Evolutionary conservation across 2,113 vertebrate genomes (phyloP), one percentile per base, ranked within the genome.

Genomic region (Pseudorasbora parva): DNA sequence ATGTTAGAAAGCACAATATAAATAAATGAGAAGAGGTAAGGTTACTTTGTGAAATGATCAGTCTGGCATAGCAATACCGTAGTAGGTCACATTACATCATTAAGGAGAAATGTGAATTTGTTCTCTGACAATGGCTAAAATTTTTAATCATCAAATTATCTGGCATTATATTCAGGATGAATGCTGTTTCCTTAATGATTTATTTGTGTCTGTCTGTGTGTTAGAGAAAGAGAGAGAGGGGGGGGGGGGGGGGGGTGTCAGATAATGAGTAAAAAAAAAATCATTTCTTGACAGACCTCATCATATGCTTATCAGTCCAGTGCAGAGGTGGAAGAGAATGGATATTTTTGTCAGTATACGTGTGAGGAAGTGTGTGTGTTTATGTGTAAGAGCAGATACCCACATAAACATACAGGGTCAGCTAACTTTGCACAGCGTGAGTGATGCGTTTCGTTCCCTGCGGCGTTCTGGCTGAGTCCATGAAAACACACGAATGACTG

Each of bases 261-360:
- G 37, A 57, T 77, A 60, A 82, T 62, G 68, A 54, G 80, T 57
- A 74, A 73, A 27, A 62, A 77, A 56, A 76, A 27, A 8, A 66
- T 49, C 33, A 76, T 73, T 45, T 74, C 23, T 72, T 74, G 78
- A 82, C 68, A 76, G 78, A 75, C 49, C 62, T 86, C 77, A 79
- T 80, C 82, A 76, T 71, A 30, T 37, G 33, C 87, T 86, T 84
- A 84, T 88, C 87, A 81, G 69, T 54, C 78, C 21, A 54, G 27
- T 23, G 56, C 82, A 82, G 85, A 59, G 72, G 64, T 77, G 66
- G 27, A 77, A 49, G 49, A 19, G 12, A 37, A 47, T 56, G 60
- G 23, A 43, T 68, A 23, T 60, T 60, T 78, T 78, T 25, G 27
- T 30, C 64, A 25, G 43, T 73, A 14, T 83, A 81, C 19, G 21